A percentile compares a stretch with the other conserved stretches of the same genome.
Conservation (phyloP, 2,797 vertebrate genomes). For the Centropyge bicolor region DNA sequence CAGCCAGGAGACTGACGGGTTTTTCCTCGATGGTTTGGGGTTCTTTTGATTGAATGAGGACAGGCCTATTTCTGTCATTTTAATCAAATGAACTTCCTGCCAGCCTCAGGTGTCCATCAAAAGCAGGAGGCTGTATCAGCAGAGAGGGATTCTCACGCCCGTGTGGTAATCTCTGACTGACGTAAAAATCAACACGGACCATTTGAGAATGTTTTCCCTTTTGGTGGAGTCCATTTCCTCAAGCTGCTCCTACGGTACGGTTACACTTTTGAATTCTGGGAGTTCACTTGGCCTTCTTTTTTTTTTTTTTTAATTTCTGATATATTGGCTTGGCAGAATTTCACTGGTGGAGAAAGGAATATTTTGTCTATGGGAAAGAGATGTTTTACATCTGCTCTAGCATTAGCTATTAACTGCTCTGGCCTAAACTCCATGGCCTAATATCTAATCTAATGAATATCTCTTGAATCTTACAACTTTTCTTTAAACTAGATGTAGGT, state of each 20-base stretch:
- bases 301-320: slow-evolving; percentile 8
- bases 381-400: slow-evolving; percentile 8
- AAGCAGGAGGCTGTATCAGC: slow-evolving; percentile 38
- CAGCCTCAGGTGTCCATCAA: slow-evolving; percentile 47
- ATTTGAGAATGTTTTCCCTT: slow-evolving; percentile 51
- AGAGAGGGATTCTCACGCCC: slow-evolving; percentile 50
- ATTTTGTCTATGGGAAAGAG: slow-evolving; percentile 27
- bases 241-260: slow-evolving; percentile 5
- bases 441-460: not conserved
- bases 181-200: slow-evolving; percentile 54
- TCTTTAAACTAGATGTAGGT: not conserved
- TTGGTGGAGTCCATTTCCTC: slow-evolving; percentile 55
- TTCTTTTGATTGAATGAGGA: slow-evolving; percentile 17
- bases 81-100: slow-evolving; percentile 61
- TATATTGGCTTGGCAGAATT: slow-evolving; percentile 10
- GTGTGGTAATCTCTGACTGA: slow-evolving; percentile 54
- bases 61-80: slow-evolving; percentile 43
- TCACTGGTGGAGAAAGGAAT: slow-evolving; percentile 5
- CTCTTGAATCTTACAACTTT: not conserved
- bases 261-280: slow-evolving; percentile 6
- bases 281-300: slow-evolving; percentile 9
- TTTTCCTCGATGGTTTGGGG: slow-evolving; percentile 12
- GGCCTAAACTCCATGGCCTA: too few species aligned
- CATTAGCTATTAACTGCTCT: not conserved
- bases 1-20: slow-evolving; percentile 8